Base-by-base conservation (phyloP, 2,888 invertebrate genomes). In the Heliconius erato region DNA sequence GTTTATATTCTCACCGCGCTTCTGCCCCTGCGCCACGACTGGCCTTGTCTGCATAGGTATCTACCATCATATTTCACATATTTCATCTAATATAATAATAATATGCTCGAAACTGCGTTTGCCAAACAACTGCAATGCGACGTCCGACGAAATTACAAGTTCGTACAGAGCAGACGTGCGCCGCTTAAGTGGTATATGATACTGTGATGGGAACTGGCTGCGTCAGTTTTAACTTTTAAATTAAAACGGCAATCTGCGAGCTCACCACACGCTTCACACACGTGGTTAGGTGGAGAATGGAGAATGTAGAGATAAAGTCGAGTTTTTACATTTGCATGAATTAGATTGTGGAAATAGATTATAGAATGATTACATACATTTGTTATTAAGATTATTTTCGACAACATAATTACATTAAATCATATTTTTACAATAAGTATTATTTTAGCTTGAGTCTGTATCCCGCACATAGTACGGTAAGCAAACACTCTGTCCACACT, bases 131-230 rank as follows among this genome's bases (percentile, higher is more conserved):
- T 63, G 2, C n/a, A 32, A 32, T 32, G 32, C 32, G 32, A 32
- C 32, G 32, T 78, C 68, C 49, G 49, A 68, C 67, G 78, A 78
- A 78, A 78, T 78, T 67, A 78, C 78, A 78, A 78, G 78, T 78
- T 28, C 78, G 65, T 78, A 78, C 6, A 49, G 26, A 78, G 65
- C 78, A 68, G 68, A 78, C 78, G 78, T 78, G 78, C 44, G 44
- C 67, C 78, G 65, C 78, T 78, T 78, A 49, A 78, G 78, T 67
- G 78, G 67, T 78, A 78, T 78, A 65, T 78, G 67, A 78, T 78
- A 76, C 76, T 78, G 67, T 32, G 78, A 67, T 32, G 67, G 26
- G 67, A 78, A 68, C 44, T 78, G 23, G 78, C 44, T 78, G 19
- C 78, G 67, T 67, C 67, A 32, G 78, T 78, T 78, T 78, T 67